Evolutionary conservation across 2,888 invertebrate species (phyloP).

Genomic region (Campoplex nolae): DNA sequence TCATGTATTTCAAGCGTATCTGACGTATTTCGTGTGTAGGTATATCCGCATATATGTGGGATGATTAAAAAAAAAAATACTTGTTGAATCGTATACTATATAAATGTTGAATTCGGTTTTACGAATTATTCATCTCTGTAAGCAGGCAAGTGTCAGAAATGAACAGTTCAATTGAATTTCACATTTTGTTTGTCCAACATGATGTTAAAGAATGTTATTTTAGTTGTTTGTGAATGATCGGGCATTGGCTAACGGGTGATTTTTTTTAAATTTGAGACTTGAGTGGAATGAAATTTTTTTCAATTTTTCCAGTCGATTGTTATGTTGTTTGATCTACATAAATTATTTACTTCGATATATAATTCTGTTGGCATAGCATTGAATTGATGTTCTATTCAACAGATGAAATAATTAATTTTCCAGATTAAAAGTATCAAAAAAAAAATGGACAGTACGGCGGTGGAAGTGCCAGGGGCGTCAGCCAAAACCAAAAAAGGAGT

Average conservation of each 20-base stretch:
- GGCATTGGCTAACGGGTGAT: not conserved
- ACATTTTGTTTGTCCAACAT: not conserved
- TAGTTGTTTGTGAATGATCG: not conserved
- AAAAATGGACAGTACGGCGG: slow-evolving; percentile 48
- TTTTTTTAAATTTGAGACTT: not conserved
- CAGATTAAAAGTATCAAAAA: slow-evolving; percentile 34
- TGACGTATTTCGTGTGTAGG: not conserved
- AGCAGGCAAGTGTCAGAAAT: not conserved
- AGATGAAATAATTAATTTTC: not conserved
- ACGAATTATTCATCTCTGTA: not conserved
- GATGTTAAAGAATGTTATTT: not conserved
- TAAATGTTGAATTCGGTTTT: not conserved
- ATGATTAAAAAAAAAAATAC: not conserved
- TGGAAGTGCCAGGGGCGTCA: slow-evolving; percentile 20
- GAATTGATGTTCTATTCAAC: not conserved
- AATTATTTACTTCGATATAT: not conserved
- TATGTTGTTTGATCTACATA: not conserved
- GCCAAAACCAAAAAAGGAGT: slow-evolving; percentile 46
- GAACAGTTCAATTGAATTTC: not conserved
- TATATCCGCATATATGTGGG: not conserved
- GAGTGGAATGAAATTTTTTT: not conserved
- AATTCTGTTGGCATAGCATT: not conserved
- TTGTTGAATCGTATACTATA: not conserved
- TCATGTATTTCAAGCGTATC: not conserved
- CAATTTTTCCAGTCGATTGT: not conserved